Base-by-base conservation (phyloP, 2,113 vertebrate genomes). In the Gambusia affinis region DNA sequence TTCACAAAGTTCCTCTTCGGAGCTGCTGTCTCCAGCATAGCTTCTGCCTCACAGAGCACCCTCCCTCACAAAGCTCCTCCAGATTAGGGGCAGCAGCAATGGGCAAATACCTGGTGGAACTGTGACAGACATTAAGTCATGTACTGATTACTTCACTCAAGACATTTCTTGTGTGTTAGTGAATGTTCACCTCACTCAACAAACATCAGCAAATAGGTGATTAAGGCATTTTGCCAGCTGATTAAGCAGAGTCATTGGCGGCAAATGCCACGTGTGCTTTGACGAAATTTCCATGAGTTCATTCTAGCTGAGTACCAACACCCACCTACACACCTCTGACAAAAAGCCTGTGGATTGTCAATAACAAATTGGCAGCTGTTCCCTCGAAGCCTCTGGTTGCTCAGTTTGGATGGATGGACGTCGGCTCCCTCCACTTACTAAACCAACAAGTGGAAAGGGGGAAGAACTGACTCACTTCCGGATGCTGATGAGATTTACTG, bases 321-420 rank as follows among this genome's bases (percentile, higher is more conserved):
- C 77, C 87, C 64, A 42, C 85, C 82, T 73, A 70, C 81, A 54
- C 63, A 64, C 22, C 60, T 60, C 66, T 73, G 72, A 78, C 78
- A 62, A 83, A 67, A 63, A 66, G 76, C 67, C 37, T 27, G 27
- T 27, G 1, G 27, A 27, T 51, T 72, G 27, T 31, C 60, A 27
- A 62, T 61, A 31, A 54, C 28, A 37, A 70, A 61, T 3, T 61
- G 35, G 8, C 24, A 42, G 3, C 14, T 47, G 60, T 60, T 33
- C 29, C 29, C 22, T 42, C 39, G 35, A 10, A 1, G 33, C 60
- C 60, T 0, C 31, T 4, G 28, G 42, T 29, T 35, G 14, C 35
- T 67, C n/a, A 28, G 76, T 37, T 30, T 33, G 27, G 37, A 42
- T 1, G 64, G n/a, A 12, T 24, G 3, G 64, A 39, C 27, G 28